A percentile compares a stretch with the other conserved stretches of the same genome.
Conservation (phyloP, 2,888 invertebrate species). For the Phasia obesa region DNA sequence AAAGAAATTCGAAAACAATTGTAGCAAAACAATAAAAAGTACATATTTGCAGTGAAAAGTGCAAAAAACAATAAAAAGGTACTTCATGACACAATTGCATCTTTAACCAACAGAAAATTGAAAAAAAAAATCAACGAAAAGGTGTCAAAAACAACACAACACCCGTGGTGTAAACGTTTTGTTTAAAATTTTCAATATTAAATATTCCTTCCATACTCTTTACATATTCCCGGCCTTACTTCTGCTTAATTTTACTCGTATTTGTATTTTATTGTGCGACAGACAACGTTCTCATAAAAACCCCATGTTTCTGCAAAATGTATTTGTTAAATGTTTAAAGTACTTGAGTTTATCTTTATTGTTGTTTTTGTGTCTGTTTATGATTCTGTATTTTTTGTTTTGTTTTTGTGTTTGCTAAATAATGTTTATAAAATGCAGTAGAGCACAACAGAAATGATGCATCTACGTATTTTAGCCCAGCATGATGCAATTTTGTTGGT, state of each 20-base stretch:
- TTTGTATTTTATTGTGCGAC: conserved; percentile 31
- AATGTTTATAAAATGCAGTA: conserved; percentile 61
- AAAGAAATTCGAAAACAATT: conserved; percentile 19
- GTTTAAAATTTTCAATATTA: conserved; percentile 7
- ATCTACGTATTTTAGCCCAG: conserved; percentile 49
- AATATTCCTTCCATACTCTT: conserved; percentile 13
- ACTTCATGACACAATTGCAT: conserved; percentile 75
- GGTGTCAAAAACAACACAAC: conserved; percentile 80
- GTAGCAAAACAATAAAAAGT: conserved; percentile 21
- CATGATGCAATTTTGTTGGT: conserved; percentile 66
- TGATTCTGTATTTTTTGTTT: conserved; percentile 11
- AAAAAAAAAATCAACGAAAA: conserved; percentile 69
- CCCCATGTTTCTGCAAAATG: conserved; percentile 53
- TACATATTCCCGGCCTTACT: conserved; percentile 4
- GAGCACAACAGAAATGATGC: conserved; percentile 54
- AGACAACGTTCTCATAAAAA: conserved; percentile 55
- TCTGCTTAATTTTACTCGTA: conserved; percentile 34
- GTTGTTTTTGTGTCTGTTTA: not conserved
- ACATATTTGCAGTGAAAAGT: conserved; percentile 26
- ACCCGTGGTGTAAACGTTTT: conserved; percentile 66
- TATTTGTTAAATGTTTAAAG: conserved; percentile 50
- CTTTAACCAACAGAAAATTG: conserved; percentile 52
- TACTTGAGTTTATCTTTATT: conserved; percentile 35
- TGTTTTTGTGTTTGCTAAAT: conserved; percentile 46
- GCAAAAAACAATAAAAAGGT: conserved; percentile 51